Conservation (phyloP, 1,140 invertebrate genomes). For the Caenorhabditis inopinata region DNA sequence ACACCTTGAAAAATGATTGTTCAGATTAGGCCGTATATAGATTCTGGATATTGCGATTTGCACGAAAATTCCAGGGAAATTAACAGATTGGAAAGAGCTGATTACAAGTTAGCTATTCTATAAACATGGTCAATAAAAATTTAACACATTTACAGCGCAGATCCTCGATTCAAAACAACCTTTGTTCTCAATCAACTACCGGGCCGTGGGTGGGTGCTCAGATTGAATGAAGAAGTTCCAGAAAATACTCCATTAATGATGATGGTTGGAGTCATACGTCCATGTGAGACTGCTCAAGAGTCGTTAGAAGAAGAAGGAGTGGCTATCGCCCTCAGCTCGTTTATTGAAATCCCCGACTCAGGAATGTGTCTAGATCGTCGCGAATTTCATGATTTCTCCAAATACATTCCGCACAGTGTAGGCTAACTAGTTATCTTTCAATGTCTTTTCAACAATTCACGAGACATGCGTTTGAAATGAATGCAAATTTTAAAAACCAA, state of each 20-base stretch:
- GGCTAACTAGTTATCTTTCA: too few species aligned
- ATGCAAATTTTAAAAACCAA: too few species aligned
- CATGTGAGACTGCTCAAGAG: not conserved
- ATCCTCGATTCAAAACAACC: not conserved
- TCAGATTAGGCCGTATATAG: too few species aligned
- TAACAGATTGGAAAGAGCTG: not conserved
- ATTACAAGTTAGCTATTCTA: not conserved
- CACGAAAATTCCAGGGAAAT: too few species aligned
- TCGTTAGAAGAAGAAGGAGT: not conserved
- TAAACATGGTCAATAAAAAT: not conserved
- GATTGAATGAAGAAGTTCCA: not conserved
- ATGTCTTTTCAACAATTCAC: too few species aligned
- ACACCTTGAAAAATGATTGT: too few species aligned
- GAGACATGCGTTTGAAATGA: too few species aligned
- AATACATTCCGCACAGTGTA: not conserved
- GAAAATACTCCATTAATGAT: not conserved
- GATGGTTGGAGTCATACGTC: not conserved
- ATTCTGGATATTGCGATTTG: too few species aligned
- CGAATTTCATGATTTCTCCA: not conserved
- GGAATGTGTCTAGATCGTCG: not conserved
- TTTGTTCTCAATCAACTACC: not conserved
- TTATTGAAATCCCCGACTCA: not conserved
- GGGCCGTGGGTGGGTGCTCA: not conserved
- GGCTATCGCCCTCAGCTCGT: not conserved
- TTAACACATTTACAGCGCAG: not conserved